Evolutionary conservation across 2,888 invertebrate species (phyloP), one percentile per base, ranked within the genome.

Genomic region (Tortrix viridana): DNA sequence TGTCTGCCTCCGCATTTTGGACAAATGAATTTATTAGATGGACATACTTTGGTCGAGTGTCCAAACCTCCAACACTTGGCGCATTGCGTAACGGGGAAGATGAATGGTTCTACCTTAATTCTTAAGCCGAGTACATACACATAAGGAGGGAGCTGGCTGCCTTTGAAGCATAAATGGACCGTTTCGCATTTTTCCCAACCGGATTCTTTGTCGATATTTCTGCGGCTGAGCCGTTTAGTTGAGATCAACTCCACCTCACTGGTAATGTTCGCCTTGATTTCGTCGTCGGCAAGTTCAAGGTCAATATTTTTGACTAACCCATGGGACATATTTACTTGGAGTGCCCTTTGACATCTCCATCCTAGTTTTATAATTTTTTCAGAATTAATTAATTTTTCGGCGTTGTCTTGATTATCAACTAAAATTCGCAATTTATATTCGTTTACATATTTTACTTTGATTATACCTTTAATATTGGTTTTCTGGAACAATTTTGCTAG

Each of bases 251-350:
- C 47, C 2, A 43, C 37, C 7, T 54, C 16, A 23, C 58, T 57
- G 6, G 7, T 14, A 1, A 65, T 49, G 26, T 37, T 65, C 7
- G 44, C 38, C 9, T 48, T 22, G 9, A 63, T 56, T n/a, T 63
- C 53, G 32, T 59, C 56, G 12, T 67, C 59, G 4, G 47, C n/a
- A 49, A 67, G 41, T 16, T 60, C 62, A n/a, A 59, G 14, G 38
- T 62, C 65, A 5, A 65, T 41, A 47, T 65, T 32, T 18, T 38
- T 57, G 18, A 65, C 55, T 7, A 63, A 49, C 1, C 63, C 60
- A 14, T 66, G 63, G 3, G 63, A 63, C 23, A 50, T 43, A 18
- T 23, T 32, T n/a, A 18, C 48, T 37, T 65, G 56, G 47, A 56
- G 47, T 16, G 65, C 47, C 9, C 23, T 54, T 23, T 50, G 55